Conservation (phyloP, 1,140 invertebrate genomes). For the Apis cerana region DNA sequence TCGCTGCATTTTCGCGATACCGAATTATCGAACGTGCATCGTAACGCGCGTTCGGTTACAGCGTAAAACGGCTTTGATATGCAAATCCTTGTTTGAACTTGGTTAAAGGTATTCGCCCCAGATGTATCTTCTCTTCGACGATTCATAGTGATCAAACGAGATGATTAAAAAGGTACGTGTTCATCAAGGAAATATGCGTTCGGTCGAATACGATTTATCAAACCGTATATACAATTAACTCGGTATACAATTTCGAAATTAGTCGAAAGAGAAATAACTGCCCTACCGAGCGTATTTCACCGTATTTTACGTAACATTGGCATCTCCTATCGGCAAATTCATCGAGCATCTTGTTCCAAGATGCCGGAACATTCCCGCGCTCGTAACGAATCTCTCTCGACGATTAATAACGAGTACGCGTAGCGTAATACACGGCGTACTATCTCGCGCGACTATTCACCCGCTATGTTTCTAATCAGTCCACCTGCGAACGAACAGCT, state of each 20-base stretch:
- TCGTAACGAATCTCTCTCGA: not conserved
- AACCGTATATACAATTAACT: too few species aligned
- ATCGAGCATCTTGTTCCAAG: not conserved
- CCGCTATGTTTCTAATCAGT: conserved; percentile 18
- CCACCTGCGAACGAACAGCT: conserved; percentile 13
- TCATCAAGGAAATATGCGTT: not conserved
- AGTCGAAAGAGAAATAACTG: not conserved
- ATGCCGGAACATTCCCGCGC: not conserved
- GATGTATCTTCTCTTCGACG: not conserved
- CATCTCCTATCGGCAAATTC: not conserved
- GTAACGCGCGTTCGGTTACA: conserved; percentile 21
- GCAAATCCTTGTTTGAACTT: not conserved
- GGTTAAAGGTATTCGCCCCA: not conserved
- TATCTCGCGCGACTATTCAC: conserved; percentile 1
- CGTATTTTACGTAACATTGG: not conserved
- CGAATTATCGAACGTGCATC: conserved; percentile 37
- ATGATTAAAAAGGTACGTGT: not conserved
- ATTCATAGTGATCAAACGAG: not conserved
- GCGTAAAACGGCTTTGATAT: conserved; percentile 32
- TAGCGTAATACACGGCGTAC: not conserved
- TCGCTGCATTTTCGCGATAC: not conserved
- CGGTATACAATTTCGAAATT: not conserved
- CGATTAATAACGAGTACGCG: not conserved
- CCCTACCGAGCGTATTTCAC: not conserved
- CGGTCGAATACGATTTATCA: not conserved